Conservation (phyloP, 2,888 invertebrate genomes). For the Beris chalybata region DNA sequence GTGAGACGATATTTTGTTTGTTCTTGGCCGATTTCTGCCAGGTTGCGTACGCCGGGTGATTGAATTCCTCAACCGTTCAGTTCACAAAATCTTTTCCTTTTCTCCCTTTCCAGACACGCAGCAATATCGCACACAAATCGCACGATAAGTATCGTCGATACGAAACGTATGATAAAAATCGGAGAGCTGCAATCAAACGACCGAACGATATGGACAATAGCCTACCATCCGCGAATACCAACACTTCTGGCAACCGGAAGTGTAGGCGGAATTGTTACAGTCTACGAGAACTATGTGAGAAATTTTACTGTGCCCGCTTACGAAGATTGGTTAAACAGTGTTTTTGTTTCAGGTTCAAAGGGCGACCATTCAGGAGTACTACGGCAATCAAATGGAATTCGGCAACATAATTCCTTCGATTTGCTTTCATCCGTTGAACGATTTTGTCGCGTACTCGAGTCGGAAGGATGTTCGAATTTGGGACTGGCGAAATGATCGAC, state of each 20-base stretch:
- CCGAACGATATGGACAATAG: slow-evolving; percentile 30
- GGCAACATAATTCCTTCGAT: slow-evolving; percentile 29
- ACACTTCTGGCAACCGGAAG: slow-evolving; percentile 26
- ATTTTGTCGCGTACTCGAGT: slow-evolving; percentile 27
- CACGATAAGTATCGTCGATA: slow-evolving; percentile 29
- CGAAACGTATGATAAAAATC: slow-evolving; percentile 27
- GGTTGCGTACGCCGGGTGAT: not conserved
- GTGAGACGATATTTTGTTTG: not conserved
- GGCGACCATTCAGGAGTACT: slow-evolving; percentile 19
- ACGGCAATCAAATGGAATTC: slow-evolving; percentile 18
- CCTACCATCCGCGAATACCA: slow-evolving; percentile 28
- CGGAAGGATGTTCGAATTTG: slow-evolving; percentile 24
- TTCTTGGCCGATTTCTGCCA: too few species aligned
- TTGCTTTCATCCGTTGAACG: slow-evolving; percentile 26
- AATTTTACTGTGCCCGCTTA: not conserved
- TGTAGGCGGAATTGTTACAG: slow-evolving; percentile 28
- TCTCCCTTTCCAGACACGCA: slow-evolving; percentile 18
- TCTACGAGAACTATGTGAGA: slow-evolving; percentile 28
- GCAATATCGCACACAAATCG: slow-evolving; percentile 30
- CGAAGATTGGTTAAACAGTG: not conserved
- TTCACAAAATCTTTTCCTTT: slow-evolving; percentile 1
- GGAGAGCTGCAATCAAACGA: slow-evolving; percentile 23
- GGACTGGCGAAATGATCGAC: slow-evolving; percentile 28
- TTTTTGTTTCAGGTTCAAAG: slow-evolving; percentile 12
- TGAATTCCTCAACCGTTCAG: not conserved